Evolutionary conservation across 2,113 vertebrate species (phyloP).

Genomic region (Oryzias melastigma): DNA sequence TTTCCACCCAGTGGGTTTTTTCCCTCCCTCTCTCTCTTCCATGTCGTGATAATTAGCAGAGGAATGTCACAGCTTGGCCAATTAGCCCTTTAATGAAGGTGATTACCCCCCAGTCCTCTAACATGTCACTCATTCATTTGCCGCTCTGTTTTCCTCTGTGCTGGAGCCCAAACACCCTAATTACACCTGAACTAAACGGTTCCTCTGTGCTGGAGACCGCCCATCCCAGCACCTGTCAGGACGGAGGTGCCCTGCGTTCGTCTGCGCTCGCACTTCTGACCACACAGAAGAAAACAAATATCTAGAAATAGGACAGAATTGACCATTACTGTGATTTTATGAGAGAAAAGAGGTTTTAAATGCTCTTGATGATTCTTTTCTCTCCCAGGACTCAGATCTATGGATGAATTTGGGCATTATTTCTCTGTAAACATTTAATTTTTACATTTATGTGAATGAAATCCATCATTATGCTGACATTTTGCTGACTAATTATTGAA

Average conservation of each 20-base stretch:
- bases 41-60: conserved; percentile 50
- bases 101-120: conserved; percentile 50
- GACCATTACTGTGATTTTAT: conserved; percentile 1
- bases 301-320: conserved; percentile 2
- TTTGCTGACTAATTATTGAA: no score
- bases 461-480: no score
- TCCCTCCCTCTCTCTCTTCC: background rate
- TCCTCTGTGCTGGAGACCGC: conserved; percentile 34
- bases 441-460: no score
- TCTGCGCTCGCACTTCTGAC: conserved; percentile 29
- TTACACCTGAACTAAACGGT: conserved; percentile 64
- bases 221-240: conserved; percentile 36
- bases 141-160: conserved; percentile 44
- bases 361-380: no score
- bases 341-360: background rate
- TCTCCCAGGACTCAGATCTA: no score
- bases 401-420: no score
- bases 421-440: no score
- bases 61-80: conserved; percentile 61
- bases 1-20: conserved; percentile 11
- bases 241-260: conserved; percentile 25
- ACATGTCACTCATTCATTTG: conserved; percentile 61
- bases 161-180: conserved; percentile 52
- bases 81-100: conserved; percentile 67
- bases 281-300: background rate